Conservation (phyloP, 2,797 vertebrate species). For the Sebastes cheni region DNA sequence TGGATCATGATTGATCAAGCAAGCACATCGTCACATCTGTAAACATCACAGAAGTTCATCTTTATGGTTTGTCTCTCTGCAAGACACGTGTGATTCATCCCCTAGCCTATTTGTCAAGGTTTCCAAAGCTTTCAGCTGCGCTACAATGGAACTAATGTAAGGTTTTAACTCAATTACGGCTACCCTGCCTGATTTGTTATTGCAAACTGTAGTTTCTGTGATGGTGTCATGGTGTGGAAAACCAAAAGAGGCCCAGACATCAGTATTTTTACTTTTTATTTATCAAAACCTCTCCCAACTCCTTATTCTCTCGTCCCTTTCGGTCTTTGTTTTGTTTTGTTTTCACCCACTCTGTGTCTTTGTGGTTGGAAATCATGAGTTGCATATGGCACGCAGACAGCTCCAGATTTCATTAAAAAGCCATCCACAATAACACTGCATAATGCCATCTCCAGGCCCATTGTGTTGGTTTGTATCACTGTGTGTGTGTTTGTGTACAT, state of each 20-base stretch:
- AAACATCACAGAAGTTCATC: not conserved
- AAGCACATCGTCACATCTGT: not conserved
- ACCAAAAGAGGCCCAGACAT: slow-evolving; percentile 19
- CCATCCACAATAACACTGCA: slow-evolving; percentile 40
- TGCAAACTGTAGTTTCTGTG: slow-evolving; percentile 19
- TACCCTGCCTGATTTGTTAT: slow-evolving; percentile 13
- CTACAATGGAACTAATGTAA: not conserved
- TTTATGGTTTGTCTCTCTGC: not conserved
- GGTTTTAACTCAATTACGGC: not conserved
- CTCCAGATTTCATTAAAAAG: slow-evolving; percentile 58
- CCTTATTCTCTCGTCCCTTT: slow-evolving; percentile 14
- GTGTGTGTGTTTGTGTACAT: not conserved
- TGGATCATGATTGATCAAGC: slow-evolving; percentile 2
- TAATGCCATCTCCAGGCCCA: slow-evolving; percentile 29
- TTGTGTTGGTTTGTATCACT: slow-evolving; percentile 28
- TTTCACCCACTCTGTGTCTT: slow-evolving; percentile 47
- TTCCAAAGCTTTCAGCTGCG: not conserved
- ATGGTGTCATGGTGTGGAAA: slow-evolving; percentile 9
- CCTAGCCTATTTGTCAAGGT: not conserved
- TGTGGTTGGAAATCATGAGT: slow-evolving; percentile 61
- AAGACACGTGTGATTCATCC: not conserved
- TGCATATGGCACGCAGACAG: slow-evolving; percentile 49
- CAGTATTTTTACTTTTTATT: slow-evolving; percentile 17
- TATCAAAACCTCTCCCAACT: slow-evolving; percentile 30
- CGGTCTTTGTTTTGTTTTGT: slow-evolving; percentile 42